Evolutionary conservation across 2,113 vertebrate species (phyloP).

Genomic region (Ammodytes marinus): DNA sequence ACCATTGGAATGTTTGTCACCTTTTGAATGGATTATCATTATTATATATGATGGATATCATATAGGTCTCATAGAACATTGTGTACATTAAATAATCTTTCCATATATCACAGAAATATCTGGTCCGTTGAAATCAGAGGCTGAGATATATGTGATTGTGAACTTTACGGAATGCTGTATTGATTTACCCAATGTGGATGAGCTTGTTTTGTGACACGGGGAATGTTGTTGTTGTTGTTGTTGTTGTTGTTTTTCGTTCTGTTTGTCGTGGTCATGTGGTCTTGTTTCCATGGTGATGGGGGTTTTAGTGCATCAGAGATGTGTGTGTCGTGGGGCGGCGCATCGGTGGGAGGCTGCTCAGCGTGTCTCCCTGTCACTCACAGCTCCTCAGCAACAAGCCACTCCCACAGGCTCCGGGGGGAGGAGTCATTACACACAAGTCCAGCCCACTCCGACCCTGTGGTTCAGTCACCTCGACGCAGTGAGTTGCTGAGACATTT

Average conservation of each 20-base stretch:
- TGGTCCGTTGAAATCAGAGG: slow-evolving; percentile 42
- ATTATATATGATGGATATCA: neutral
- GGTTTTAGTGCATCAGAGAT: slow-evolving; percentile 78
- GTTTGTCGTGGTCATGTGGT: slow-evolving; percentile 63
- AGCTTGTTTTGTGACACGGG: slow-evolving; percentile 73
- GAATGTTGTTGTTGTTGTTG: slow-evolving; percentile 69
- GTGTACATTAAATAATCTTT: neutral
- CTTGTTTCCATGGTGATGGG: slow-evolving; percentile 59
- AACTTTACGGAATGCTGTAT: slow-evolving; percentile 45
- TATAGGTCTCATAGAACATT: slow-evolving; percentile 3
- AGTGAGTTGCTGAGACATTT: slow-evolving; percentile 79
- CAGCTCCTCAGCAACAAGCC: slow-evolving; percentile 87
- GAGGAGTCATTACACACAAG: slow-evolving; percentile 84
- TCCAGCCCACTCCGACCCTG: slow-evolving; percentile 79
- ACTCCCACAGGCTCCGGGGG: slow-evolving; percentile 79
- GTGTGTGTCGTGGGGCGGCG: slow-evolving; percentile 83
- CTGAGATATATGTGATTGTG: slow-evolving; percentile 73
- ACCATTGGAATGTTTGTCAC: slow-evolving; percentile 18
- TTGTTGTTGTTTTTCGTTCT: slow-evolving; percentile 47
- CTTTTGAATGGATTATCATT: slow-evolving; percentile 13
- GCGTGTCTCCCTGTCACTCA: slow-evolving; percentile 87
- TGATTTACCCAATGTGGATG: slow-evolving; percentile 57
- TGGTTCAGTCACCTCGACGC: slow-evolving; percentile 82
- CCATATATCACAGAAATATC: slow-evolving; percentile 69
- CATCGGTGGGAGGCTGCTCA: slow-evolving; percentile 85